Conservation (phyloP, 2,888 invertebrate species). For the Volucella inflata region DNA sequence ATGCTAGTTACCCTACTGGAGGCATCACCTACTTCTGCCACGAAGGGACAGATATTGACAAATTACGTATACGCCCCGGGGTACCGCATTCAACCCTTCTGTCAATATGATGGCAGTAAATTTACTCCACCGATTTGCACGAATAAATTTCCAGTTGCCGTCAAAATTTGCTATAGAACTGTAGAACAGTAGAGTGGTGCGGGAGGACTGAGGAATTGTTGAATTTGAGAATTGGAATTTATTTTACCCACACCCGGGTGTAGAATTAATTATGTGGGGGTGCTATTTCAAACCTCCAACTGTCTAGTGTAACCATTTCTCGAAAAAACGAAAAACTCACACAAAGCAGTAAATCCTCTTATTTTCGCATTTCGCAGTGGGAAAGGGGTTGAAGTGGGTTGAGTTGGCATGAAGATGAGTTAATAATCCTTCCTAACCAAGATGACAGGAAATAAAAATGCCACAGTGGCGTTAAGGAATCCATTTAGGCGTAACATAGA, state of each 20-base stretch:
- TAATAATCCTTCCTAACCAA: slow-evolving; percentile 39
- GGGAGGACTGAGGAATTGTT: not conserved
- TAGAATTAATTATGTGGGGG: slow-evolving; percentile 44
- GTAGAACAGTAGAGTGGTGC: too few species aligned
- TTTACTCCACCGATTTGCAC: slow-evolving; percentile 31
- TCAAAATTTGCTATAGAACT: not conserved
- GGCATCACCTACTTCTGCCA: not conserved
- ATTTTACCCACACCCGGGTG: slow-evolving; percentile 22
- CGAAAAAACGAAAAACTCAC: not conserved
- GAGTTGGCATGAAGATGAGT: not conserved
- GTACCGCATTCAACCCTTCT: slow-evolving; percentile 13
- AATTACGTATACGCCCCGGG: slow-evolving; percentile 30
- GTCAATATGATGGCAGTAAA: not conserved
- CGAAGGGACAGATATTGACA: slow-evolving; percentile 28
- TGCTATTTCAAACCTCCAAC: not conserved
- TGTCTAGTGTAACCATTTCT: not conserved
- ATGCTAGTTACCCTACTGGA: slow-evolving; percentile 5
- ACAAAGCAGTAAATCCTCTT: slow-evolving; percentile 22
- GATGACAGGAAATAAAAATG: slow-evolving; percentile 55
- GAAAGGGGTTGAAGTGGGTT: slow-evolving; percentile 3
- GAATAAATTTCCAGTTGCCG: slow-evolving; percentile 10
- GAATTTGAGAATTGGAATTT: slow-evolving; percentile 25
- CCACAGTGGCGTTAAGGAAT: slow-evolving; percentile 38
- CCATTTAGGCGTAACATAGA: slow-evolving; percentile 45
- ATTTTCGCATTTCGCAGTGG: slow-evolving; percentile 11